These are phyloP conservation scores for Platerodrilus igneus DNA, from an alignment of 2,888 invertebrate genomes.

Conservation along the genomic window DNA sequence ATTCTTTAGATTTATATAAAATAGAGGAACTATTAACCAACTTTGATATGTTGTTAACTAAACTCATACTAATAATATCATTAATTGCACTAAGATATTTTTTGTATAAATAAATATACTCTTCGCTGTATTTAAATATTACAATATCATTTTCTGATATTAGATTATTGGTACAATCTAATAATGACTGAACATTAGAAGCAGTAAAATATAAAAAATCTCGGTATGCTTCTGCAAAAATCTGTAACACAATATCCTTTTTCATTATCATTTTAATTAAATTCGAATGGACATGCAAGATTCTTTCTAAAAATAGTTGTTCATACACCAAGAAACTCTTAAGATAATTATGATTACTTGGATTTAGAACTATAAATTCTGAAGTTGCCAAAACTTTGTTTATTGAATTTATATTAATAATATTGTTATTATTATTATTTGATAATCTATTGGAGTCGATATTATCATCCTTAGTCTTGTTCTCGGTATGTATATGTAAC, in stretches of 20 bases:
- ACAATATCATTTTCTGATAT: slow-evolving; percentile 63
- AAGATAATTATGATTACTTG: slow-evolving; percentile 28
- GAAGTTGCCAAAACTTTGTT: slow-evolving; percentile 32
- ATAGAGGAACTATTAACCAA: slow-evolving; percentile 57
- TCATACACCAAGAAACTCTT: slow-evolving; percentile 52
- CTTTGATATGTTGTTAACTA: slow-evolving; percentile 62
- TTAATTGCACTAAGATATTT: slow-evolving; percentile 67
- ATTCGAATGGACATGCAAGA: slow-evolving; percentile 58
- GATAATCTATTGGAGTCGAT: too few relatives aligned
- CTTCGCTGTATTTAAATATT: slow-evolving; percentile 65
- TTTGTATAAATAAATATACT: slow-evolving; percentile 66
- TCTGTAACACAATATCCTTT: slow-evolving; percentile 60
- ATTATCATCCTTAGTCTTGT: too few relatives aligned
- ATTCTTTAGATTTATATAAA: slow-evolving; percentile 43
- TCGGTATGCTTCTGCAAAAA: slow-evolving; percentile 61
- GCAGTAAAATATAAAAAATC: slow-evolving; percentile 66
- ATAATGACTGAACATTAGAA: slow-evolving; percentile 63
- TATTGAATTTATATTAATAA: slow-evolving; percentile 5
- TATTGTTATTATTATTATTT: slow-evolving; percentile 18
- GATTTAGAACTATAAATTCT: slow-evolving; percentile 35
- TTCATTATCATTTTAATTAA: slow-evolving; percentile 62
- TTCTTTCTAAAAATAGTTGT: slow-evolving; percentile 67
- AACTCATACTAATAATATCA: slow-evolving; percentile 68
- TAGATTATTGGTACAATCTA: slow-evolving; percentile 64
- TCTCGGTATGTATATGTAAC: too few relatives aligned